Conservation (phyloP, 2,888 invertebrate species). For the Drosophila hamatofila region DNA sequence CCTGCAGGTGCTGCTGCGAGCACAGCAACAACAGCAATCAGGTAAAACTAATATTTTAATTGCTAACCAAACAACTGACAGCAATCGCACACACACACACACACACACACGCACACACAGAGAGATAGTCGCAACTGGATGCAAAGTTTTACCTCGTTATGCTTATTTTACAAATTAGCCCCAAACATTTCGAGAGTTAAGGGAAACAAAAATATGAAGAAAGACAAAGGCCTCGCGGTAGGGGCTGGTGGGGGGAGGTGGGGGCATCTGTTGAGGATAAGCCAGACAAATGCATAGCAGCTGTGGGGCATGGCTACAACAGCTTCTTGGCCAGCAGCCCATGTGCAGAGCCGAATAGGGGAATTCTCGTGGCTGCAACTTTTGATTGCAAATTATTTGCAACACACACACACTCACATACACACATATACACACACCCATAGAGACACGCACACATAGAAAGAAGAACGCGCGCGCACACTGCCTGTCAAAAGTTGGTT, state of each 20-base stretch:
- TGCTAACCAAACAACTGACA: conserved; percentile 60
- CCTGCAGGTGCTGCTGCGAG: conserved; percentile 9
- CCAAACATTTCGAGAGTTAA: conserved; percentile 41
- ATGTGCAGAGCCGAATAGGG: conserved; percentile 20
- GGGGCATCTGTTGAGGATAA: background rate
- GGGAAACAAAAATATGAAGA: background rate
- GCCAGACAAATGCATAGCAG: conserved; percentile 32
- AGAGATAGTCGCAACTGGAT: conserved; percentile 12
- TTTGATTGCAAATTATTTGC: conserved; percentile 79
- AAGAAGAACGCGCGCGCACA: conserved; percentile 31
- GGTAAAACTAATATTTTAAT: conserved; percentile 72
- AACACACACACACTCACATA: conserved; percentile 44
- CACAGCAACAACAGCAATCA: conserved; percentile 4
- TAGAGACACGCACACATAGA: conserved; percentile 13
- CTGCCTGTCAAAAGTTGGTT: conserved; percentile 60
- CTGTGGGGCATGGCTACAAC: conserved; percentile 43
- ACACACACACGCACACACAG: conserved; percentile 3
- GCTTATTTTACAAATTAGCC: conserved; percentile 73
- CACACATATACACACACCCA: conserved; percentile 36
- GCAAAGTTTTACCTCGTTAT: conserved; percentile 47
- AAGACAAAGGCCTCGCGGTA: background rate
- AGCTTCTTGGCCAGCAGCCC: conserved; percentile 8
- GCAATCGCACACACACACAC: background rate
- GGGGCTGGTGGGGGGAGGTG: background rate
- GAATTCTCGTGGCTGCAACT: conserved; percentile 63